These are phyloP conservation scores for Hydrophis major DNA, from an alignment of 2,797 vertebrate species.

Conservation along the genomic window DNA sequence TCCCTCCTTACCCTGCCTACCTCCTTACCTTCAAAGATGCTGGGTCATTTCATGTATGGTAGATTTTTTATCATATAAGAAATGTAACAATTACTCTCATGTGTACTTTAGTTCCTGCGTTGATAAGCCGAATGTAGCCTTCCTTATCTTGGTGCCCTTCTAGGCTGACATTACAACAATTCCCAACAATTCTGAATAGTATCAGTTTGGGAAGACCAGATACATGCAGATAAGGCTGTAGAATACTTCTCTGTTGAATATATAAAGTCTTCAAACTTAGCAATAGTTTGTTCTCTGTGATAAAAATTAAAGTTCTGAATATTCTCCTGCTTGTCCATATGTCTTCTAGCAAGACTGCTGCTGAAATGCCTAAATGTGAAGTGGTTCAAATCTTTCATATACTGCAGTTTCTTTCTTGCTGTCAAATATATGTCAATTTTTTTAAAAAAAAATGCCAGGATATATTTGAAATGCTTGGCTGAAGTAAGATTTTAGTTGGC, in stretches of 20 bases:
- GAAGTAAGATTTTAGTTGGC: conserved; percentile 9
- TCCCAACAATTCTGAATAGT: background rate
- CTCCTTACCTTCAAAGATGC: background rate
- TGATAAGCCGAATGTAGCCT: background rate
- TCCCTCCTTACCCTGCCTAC: background rate
- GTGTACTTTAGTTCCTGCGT: background rate
- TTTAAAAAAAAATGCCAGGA: background rate
- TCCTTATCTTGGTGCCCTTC: background rate
- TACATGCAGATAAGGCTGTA: background rate
- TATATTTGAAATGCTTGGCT: conserved; percentile 22
- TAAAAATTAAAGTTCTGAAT: background rate
- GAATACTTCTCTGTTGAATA: background rate
- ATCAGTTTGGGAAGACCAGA: background rate
- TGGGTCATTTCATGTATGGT: background rate
- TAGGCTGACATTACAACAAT: background rate
- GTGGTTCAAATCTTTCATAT: background rate
- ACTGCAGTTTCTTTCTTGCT: background rate
- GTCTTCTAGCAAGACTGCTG: background rate
- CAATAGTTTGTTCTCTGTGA: background rate
- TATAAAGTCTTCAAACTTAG: background rate
- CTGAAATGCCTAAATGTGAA: background rate
- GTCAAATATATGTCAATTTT: background rate
- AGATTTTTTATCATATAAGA: background rate
- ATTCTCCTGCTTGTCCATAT: background rate
- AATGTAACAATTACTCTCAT: background rate